Evolutionary conservation across 2,888 invertebrate genomes (phyloP).

Genomic region (Lordiphosa andalusiaca): DNA sequence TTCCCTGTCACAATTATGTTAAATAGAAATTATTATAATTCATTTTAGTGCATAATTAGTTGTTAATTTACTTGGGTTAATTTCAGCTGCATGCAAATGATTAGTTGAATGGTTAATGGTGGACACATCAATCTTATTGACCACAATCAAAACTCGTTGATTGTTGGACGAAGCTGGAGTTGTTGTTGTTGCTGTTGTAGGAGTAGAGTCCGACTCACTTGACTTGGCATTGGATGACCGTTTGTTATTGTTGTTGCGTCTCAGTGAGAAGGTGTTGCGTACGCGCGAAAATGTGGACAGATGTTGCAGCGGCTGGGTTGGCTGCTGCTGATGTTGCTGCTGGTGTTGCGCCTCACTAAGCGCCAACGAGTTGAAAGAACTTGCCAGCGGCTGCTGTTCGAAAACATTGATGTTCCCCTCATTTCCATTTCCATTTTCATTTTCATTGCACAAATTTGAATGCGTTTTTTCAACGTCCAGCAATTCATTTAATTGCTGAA

Average conservation of each 20-base stretch:
- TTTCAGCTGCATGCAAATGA: constrained; percentile 52
- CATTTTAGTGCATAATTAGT: constrained; percentile 24
- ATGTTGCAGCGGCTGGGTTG: constrained; percentile 44
- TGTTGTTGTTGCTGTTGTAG: constrained; percentile 28
- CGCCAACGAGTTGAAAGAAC: constrained; percentile 66
- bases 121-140: constrained; percentile 59
- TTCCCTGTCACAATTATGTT: constrained; percentile 15
- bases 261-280: constrained; percentile 65
- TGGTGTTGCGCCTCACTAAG: constrained; percentile 60
- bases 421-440: constrained; percentile 21
- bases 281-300: constrained; percentile 77
- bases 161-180: constrained; percentile 14
- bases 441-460: constrained; percentile 48
- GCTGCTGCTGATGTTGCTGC: constrained; percentile 13
- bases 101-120: constrained; percentile 45
- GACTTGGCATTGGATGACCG: constrained; percentile 52
- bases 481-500: constrained; percentile 72
- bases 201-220: constrained; percentile 62
- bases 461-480: constrained; percentile 50
- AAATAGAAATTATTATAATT: constrained; percentile 8
- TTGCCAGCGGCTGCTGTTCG: constrained; percentile 62
- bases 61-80: constrained; percentile 53
- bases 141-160: constrained; percentile 56
- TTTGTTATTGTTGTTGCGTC: constrained; percentile 49
- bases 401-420: constrained; percentile 56